phyloP scores from a whole-genome alignment of 2,888 invertebrate genomes.

The Furcula furcula region DNA sequence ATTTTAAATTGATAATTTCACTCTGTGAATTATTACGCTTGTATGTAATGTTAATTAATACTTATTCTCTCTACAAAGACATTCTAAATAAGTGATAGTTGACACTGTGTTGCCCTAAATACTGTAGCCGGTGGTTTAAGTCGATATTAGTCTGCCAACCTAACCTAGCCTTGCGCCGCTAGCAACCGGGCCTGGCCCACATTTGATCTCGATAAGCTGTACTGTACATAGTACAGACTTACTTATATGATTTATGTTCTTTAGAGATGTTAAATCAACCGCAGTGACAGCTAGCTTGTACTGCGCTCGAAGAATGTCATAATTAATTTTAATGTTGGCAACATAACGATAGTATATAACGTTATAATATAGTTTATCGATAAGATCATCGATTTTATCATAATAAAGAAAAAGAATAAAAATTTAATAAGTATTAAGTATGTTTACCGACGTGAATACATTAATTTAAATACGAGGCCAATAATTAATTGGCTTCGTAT shows the following conservation, averaged over 20 bases:
- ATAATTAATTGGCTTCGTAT: too few species aligned
- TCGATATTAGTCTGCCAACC: conserved; percentile 26
- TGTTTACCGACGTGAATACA: too few species aligned
- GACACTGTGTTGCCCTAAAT: conserved; percentile 32
- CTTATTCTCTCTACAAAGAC: too few species aligned
- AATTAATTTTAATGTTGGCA: conserved; percentile 10
- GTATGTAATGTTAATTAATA: too few species aligned
- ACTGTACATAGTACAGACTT: conserved; percentile 12
- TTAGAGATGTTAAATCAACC: conserved; percentile 23
- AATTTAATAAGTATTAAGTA: too few species aligned
- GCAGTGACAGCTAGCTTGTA: conserved; percentile 18
- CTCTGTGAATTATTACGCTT: too few species aligned
- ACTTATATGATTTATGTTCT: conserved; percentile 23
- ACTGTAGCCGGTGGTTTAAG: conserved; percentile 25
- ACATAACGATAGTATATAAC: too few species aligned
- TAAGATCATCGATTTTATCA: too few species aligned
- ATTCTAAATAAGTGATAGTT: conserved; percentile 29
- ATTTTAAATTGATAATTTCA: too few species aligned
- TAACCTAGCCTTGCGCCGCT: conserved; percentile 36
- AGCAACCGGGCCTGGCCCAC: conserved; percentile 37
- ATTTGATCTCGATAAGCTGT: conserved; percentile 35
- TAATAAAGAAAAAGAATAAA: too few species aligned
- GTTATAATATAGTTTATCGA: too few species aligned
- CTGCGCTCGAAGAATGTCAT: conserved; percentile 12
- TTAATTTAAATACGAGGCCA: too few species aligned